Evolutionary conservation across 2,888 invertebrate genomes (phyloP).

Genomic region (Mesorhabditis spiculigera): DNA sequence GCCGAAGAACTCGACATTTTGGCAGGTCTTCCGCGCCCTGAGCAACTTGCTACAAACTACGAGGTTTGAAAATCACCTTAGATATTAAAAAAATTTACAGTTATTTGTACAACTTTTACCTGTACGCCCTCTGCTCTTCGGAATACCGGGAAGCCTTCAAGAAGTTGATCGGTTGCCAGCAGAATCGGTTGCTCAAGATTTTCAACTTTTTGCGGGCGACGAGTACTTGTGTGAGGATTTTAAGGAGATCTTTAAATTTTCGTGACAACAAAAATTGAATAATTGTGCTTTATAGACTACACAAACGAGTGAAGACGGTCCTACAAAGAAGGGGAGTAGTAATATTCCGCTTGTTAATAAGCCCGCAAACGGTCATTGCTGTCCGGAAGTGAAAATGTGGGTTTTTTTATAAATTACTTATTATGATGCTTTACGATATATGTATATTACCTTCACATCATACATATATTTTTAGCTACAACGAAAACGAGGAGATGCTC

Average conservation of each 20-base stretch:
- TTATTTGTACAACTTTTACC: constrained; percentile 62
- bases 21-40: constrained; percentile 62
- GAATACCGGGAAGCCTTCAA: constrained; percentile 51
- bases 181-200: constrained; percentile 13
- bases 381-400: not conserved
- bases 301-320: not conserved
- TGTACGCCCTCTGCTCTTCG: constrained; percentile 49
- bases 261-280: not conserved
- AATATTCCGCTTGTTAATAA: not conserved
- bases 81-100: constrained; percentile 55
- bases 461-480: not conserved
- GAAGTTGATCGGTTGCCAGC: constrained; percentile 34
- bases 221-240: not conserved
- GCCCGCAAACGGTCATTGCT: not conserved
- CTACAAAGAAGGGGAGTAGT: not conserved
- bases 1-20: constrained; percentile 28
- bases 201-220: not conserved
- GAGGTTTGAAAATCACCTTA: constrained; percentile 56
- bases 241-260: not conserved
- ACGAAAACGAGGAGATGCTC: constrained; percentile 4
- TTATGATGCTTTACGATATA: not conserved
- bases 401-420: not conserved
- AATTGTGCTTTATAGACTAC: not conserved
- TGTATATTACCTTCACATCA: not conserved
- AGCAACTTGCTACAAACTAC: constrained; percentile 63